Evolutionary conservation across 2,113 vertebrate genomes (phyloP), one percentile per base, ranked within the genome.

Genomic region (Pelmatolapia mariae): DNA sequence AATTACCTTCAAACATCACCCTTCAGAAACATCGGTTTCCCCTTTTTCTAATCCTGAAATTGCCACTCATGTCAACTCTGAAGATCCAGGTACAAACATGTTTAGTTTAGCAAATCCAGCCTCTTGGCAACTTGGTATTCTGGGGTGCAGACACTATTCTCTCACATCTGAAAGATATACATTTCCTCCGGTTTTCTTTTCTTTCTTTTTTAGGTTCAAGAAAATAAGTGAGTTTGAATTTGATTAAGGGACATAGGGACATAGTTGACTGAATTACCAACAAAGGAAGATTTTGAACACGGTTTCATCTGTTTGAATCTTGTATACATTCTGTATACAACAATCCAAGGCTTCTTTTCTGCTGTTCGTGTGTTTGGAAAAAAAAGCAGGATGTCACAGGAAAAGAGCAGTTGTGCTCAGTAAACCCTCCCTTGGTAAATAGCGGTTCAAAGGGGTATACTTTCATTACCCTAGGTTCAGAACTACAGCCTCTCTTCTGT

Each of bases 11-110:
- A 88, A 81, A 66, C 43, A 29, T 84, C 89, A 86, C 59, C 88
- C 80, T 43, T 85, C 61, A 86, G 38, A 94, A 92, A 94, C 90
- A 88, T 85, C 19, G 71, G 84, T 89, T 91, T 93, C 83, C 79
- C 73, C 54, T 2, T 90, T 87, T 92, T 89, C 87, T 95, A 94
- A 94, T 92, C 91, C 88, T 85, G 71, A 94, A 94, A 93, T 95
- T 94, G 29, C 88, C 87, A 56, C 87, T 91, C 61, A 45, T 85
- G 89, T 93, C 87, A 91, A 19, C 63, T 86, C 1, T 71, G 63
- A 81, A 84, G 80, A 85, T 84, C 89, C 91, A 90, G 83, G 88
- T 90, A 93, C 83, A 90, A 88, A 94, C 90, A 86, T 91, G 90
- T 80, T 86, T 57, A 78, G 43, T 89, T 89, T 86, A 84, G 53